These are phyloP conservation scores for Abramis brama DNA, from an alignment of 2,113 vertebrate species.

Conservation along the genomic window DNA sequence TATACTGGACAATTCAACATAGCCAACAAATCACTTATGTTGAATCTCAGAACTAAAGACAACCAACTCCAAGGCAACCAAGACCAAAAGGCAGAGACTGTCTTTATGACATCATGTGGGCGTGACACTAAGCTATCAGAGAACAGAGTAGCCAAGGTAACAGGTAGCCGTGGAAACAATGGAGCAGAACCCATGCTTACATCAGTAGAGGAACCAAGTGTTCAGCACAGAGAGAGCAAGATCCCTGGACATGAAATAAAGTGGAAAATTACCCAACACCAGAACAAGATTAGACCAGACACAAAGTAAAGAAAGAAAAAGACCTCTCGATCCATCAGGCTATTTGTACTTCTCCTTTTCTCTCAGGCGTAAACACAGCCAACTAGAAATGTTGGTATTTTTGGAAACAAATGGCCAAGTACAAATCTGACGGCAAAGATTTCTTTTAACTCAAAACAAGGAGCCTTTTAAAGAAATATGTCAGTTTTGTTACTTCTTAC, in stretches of 20 bases:
- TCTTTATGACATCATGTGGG: conserved; percentile 18
- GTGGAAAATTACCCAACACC: background rate
- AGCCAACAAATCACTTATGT: background rate
- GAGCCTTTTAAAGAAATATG: conserved; percentile 45
- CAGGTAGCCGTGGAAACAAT: conserved; percentile 47
- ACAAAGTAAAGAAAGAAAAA: conserved; percentile 31
- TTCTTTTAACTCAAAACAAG: conserved; percentile 42
- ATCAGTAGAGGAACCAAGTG: conserved; percentile 30
- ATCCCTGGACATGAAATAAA: background rate
- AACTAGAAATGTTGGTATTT: conserved; percentile 49
- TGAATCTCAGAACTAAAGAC: background rate
- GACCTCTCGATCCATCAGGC: conserved; percentile 14
- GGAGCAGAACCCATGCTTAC: background rate
- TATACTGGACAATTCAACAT: background rate
- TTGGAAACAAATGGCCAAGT: conserved; percentile 39
- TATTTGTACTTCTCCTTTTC: conserved; percentile 25
- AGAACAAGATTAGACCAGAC: conserved; percentile 15
- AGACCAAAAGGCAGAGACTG: background rate
- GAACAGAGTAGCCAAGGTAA: conserved; percentile 49
- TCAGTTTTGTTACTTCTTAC: conserved; percentile 36
- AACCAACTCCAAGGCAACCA: conserved; percentile 30
- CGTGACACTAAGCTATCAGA: conserved; percentile 15
- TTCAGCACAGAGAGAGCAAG: conserved; percentile 17
- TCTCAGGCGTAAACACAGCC: conserved; percentile 28
- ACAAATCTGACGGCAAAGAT: conserved; percentile 30